These are phyloP conservation scores for Platygyra sinensis DNA, from an alignment of 64 coral and sea anemone genomes.

Conservation along the genomic window DNA sequence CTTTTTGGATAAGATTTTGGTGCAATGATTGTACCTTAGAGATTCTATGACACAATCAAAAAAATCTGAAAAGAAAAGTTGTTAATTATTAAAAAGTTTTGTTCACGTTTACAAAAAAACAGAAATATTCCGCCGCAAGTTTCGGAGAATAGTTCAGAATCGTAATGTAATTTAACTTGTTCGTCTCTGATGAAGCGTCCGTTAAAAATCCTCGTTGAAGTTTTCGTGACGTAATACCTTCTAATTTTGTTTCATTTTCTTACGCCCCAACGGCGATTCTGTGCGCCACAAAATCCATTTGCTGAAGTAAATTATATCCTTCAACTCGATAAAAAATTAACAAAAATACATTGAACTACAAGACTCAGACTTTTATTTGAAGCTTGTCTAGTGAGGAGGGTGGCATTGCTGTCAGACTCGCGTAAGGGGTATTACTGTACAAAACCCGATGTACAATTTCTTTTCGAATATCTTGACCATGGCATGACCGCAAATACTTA, in stretches of 20 bases:
- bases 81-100: constrained; percentile 36
- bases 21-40: background rate
- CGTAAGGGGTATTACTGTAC: background rate
- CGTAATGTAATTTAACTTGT: background rate
- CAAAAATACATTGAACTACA: background rate
- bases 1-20: background rate
- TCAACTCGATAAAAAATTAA: background rate
- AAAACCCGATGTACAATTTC: background rate
- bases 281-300: background rate
- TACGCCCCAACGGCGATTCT: background rate
- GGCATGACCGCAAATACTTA: background rate
- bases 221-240: background rate
- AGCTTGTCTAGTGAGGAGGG: background rate
- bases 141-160: background rate
- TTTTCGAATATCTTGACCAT: background rate
- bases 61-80: background rate
- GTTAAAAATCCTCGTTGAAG: background rate
- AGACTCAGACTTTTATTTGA: background rate
- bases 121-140: background rate
- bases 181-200: background rate
- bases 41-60: constrained; percentile 2
- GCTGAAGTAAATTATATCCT: background rate
- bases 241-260: background rate
- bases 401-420: background rate
- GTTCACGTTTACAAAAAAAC: background rate